Conservation (phyloP, 2,797 vertebrate species). For the Petrocephalus sullivani region DNA sequence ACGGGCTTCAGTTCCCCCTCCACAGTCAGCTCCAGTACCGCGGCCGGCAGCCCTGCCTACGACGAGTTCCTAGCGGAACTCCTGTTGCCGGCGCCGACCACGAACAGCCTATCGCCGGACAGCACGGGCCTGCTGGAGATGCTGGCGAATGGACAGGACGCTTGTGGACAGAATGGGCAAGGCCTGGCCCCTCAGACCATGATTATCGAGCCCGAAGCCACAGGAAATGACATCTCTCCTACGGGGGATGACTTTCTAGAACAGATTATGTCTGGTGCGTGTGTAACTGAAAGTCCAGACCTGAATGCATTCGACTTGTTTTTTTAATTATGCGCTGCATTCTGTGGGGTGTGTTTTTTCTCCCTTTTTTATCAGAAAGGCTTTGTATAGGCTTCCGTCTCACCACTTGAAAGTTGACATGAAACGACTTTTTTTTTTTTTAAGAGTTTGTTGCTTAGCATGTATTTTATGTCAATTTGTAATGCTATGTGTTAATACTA, state of each 20-base stretch:
- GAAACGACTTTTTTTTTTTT: neutral
- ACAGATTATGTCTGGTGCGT: conserved; percentile 68
- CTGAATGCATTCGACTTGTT: conserved; percentile 73
- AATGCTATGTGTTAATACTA: conserved; percentile 3
- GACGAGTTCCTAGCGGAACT: conserved; percentile 74
- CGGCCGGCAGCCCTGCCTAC: conserved; percentile 49
- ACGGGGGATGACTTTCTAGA: conserved; percentile 65
- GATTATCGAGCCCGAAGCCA: neutral
- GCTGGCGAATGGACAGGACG: conserved; percentile 33
- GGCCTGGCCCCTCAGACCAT: conserved; percentile 36
- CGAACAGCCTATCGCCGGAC: conserved; percentile 62
- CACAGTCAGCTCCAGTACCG: conserved; percentile 50
- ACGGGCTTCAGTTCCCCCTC: conserved; percentile 51
- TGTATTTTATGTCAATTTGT: conserved; percentile 19
- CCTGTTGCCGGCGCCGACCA: conserved; percentile 65
- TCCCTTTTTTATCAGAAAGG: neutral
- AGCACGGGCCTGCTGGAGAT: conserved; percentile 59
- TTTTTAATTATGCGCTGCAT: conserved; percentile 46
- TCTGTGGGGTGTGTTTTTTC: neutral
- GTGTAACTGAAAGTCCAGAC: conserved; percentile 58
- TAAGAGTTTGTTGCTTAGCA: neutral
- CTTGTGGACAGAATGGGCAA: conserved; percentile 24
- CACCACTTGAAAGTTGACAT: neutral
- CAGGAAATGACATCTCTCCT: conserved; percentile 37
- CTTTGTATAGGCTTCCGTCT: neutral